Evolutionary conservation across 2,888 invertebrate species (phyloP), one percentile per base, ranked within the genome.

Genomic region (Hyposoter dolosus): DNA sequence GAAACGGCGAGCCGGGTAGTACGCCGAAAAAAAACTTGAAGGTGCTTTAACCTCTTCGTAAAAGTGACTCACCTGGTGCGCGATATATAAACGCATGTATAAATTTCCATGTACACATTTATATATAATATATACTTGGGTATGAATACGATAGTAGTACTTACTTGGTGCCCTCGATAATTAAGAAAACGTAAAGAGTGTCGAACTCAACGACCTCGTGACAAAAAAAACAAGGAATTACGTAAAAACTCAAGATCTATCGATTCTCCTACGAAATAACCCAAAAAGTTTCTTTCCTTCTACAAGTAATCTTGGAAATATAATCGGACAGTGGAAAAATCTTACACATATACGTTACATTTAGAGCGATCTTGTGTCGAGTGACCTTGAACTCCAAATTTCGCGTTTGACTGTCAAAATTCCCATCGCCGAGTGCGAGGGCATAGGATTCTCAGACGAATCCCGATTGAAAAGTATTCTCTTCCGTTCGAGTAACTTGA

Each of bases 51-150:
- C 63, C 60, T 50, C 69, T 63, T 78, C 82, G 78, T 63, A 74
- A 60, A 60, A 79, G 82, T 85, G 85, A 85, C 85, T 85, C 85
- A 85, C 82, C 82, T 82, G 85, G 85, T 85, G 85, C 82, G 82
- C 85, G 82, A 69, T 83, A 74, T 83, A 85, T 82, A 82, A 78
- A 72, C 71, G 78, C 50, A 71, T 56, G 56, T 71, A 65, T 53
- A 79, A 45, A 43, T 60, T 32, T 63, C 47, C 19, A 65, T 66
- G 35, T 50, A 40, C 56, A 66, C 17, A 65, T 66, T 66, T 43
- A 32, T 65, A 68, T 35, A 35, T 32, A 19, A 74, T 28, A 23
- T 60, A 43, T 32, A 78, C 19, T 12, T 56, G 68, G 10, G 45
- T 43, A 53, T 53, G 69, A 78, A 43, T 23, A 69, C 43, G 23